Percentiles rank a stretch among this genome's conserved stretches.
Conservation (phyloP, 2,888 invertebrate species). For the Tipula unca region DNA sequence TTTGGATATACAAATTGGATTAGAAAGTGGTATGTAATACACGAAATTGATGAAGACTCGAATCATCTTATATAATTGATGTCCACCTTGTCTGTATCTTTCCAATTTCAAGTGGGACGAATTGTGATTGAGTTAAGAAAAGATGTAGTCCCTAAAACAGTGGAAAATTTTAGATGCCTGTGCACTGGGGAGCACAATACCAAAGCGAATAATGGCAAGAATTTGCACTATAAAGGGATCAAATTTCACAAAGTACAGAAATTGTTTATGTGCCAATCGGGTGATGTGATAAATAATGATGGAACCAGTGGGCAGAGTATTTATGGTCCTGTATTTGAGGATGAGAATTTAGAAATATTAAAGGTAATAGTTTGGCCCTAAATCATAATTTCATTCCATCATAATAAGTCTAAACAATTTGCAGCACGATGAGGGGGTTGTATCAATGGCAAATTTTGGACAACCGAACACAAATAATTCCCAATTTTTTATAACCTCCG, state of each 20-base stretch:
- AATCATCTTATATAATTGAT: neutral
- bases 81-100: neutral
- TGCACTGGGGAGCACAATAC: conserved; percentile 85
- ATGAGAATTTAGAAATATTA: conserved; percentile 71
- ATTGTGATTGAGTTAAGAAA: conserved; percentile 79
- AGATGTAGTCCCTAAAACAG: conserved; percentile 76
- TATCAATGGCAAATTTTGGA: conserved; percentile 76
- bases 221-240: conserved; percentile 75
- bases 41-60: neutral
- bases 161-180: conserved; percentile 83
- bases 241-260: conserved; percentile 77
- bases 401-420: conserved; percentile 23
- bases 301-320: conserved; percentile 92
- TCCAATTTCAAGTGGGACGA: conserved; percentile 56
- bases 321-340: conserved; percentile 81
- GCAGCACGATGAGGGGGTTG: conserved; percentile 55
- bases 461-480: conserved; percentile 79
- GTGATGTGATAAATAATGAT: conserved; percentile 67
- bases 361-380: conserved; percentile 15
- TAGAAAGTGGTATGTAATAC: conserved; percentile 52
- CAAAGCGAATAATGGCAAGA: conserved; percentile 44
- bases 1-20: conserved; percentile 59
- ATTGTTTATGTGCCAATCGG: conserved; percentile 84
- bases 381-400: conserved; percentile 37
- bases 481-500: conserved; percentile 86